Percentiles rank a stretch among this genome's conserved stretches.
These are phyloP conservation scores for Isotomurus palustris DNA, from an alignment of 2,888 invertebrate species.

Conservation along the genomic window DNA sequence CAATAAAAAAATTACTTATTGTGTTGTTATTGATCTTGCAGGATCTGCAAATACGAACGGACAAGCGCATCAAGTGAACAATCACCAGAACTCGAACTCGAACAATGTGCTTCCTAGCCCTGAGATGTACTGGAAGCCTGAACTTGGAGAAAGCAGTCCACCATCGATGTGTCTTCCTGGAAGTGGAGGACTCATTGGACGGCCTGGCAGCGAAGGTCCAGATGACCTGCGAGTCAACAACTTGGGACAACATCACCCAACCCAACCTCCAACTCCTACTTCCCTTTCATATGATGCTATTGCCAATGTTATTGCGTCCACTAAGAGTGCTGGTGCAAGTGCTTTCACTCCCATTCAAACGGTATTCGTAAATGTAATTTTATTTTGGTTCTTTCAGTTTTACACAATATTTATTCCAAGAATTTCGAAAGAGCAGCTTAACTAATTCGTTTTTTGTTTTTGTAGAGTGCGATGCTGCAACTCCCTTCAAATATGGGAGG, in stretches of 20 bases:
- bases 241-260: conserved; percentile 39
- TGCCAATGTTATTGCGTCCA: conserved; percentile 44
- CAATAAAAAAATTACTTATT: too few species aligned
- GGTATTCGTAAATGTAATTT: conserved; percentile 45
- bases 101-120: conserved; percentile 43
- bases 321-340: conserved; percentile 47
- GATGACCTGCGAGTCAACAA: conserved; percentile 45
- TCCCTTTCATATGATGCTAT: conserved; percentile 44
- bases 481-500: conserved; percentile 63
- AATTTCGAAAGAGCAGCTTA: not conserved
- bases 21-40: conserved; percentile 16
- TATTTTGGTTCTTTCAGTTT: conserved; percentile 22
- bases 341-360: conserved; percentile 87
- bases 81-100: conserved; percentile 42
- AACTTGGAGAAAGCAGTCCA: conserved; percentile 44
- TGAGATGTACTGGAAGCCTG: conserved; percentile 45
- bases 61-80: conserved; percentile 42
- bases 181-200: conserved; percentile 34
- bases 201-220: conserved; percentile 46
- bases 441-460: conserved; percentile 2
- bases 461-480: conserved; percentile 46
- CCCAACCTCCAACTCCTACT: conserved; percentile 38
- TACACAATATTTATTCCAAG: too few species aligned
- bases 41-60: conserved; percentile 40
- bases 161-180: conserved; percentile 42